phyloP scores from a whole-genome alignment of 2,797 vertebrate genomes.

The Chelon labrosus region DNA sequence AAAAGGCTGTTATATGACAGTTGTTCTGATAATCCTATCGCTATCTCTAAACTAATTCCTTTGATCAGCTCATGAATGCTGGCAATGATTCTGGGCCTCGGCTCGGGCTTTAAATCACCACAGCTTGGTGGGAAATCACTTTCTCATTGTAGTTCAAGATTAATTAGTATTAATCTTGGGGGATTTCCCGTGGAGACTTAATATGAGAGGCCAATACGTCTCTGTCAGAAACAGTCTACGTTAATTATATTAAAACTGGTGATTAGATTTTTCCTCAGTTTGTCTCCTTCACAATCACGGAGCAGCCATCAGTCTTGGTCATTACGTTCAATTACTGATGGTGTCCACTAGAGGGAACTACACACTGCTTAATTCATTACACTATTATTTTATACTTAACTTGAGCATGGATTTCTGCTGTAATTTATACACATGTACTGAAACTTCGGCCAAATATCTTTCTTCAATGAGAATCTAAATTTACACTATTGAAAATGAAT shows the following conservation, averaged over 20 bases:
- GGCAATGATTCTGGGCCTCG: conserved; percentile 26
- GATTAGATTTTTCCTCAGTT: conserved; percentile 44
- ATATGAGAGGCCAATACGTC: conserved; percentile 33
- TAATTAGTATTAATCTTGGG: conserved; percentile 52
- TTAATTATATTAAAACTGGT: conserved; percentile 56
- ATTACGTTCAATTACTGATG: conserved; percentile 14
- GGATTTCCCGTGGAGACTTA: conserved; percentile 40
- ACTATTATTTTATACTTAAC: too few species aligned
- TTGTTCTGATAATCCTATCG: conserved; percentile 52
- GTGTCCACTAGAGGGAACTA: conserved; percentile 51
- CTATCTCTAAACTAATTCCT: conserved; percentile 39
- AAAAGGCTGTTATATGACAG: conserved; percentile 26
- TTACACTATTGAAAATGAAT: too few species aligned
- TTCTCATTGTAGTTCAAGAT: conserved; percentile 39
- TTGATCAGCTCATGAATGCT: conserved; percentile 30
- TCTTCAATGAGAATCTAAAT: too few species aligned
- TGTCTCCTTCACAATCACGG: conserved; percentile 30
- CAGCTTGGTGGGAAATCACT: conserved; percentile 51
- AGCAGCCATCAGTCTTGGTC: conserved; percentile 9
- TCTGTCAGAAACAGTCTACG: conserved; percentile 46
- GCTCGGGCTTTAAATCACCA: conserved; percentile 38
- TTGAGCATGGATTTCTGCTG: too few species aligned
- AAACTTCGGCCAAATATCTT: too few species aligned
- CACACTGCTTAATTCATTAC: neutral
- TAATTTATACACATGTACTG: too few species aligned